phyloP scores from a whole-genome alignment of 2,113 vertebrate species.

The Pseudorhombus dupliciocellatus region DNA sequence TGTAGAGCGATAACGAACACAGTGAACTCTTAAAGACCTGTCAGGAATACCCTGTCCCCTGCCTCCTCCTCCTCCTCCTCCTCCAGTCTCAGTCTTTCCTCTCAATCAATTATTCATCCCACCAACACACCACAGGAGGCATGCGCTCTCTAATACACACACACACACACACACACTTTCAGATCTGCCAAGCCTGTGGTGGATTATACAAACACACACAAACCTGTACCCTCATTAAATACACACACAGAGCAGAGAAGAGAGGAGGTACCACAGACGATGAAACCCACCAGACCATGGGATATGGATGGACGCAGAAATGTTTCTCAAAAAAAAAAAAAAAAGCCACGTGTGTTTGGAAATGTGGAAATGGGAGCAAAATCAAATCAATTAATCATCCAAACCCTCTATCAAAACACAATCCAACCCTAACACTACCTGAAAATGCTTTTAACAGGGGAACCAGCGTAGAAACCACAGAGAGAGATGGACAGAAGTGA shows the following conservation, averaged over 20 bases:
- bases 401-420: too few relatives aligned
- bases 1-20: slow-evolving; percentile 1
- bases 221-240: slow-evolving; percentile 33
- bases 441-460: too few relatives aligned
- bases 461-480: too few relatives aligned
- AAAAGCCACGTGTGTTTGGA: neutral
- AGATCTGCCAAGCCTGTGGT: slow-evolving; percentile 22
- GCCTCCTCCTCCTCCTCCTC: slow-evolving; percentile 39
- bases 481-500: too few relatives aligned
- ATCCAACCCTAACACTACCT: too few relatives aligned
- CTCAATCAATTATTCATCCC: slow-evolving; percentile 74
- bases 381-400: too few relatives aligned
- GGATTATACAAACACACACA: slow-evolving; percentile 22
- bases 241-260: neutral
- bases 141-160: slow-evolving; percentile 13
- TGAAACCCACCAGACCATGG: too few relatives aligned
- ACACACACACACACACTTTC: slow-evolving; percentile 26
- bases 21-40: slow-evolving; percentile 23
- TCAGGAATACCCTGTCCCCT: slow-evolving; percentile 61
- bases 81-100: slow-evolving; percentile 41
- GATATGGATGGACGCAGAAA: neutral
- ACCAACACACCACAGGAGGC: slow-evolving; percentile 47
- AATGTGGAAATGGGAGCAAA: too few relatives aligned
- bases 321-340: too few relatives aligned
- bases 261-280: neutral